Evolutionary conservation across 1,140 invertebrate genomes (phyloP), one percentile per base, ranked within the genome.

Genomic region (Leptopilina boulardi): DNA sequence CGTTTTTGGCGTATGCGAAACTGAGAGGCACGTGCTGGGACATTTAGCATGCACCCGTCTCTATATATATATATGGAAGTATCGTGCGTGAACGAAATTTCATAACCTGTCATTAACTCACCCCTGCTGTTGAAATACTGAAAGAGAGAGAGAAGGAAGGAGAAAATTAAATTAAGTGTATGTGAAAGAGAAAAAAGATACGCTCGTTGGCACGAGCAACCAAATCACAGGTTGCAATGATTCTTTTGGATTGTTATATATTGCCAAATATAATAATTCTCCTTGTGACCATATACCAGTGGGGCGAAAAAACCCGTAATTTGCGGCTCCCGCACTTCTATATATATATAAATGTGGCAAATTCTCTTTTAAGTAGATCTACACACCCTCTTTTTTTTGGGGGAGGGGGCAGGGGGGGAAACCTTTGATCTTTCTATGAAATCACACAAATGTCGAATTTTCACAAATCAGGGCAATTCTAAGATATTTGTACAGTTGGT

Each of bases 71-170:
- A 13, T 59, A 59, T 59, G 56, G 19, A 21, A 59, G 56, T 59
- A 15, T 19, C 75, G 80, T 77, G 74, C 79, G 79, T 78, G 77
- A 81, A 75, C 81, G 78, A 83, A 84, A 83, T 86, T 85, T 84
- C 84, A 85, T 86, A 87, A 87, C 85, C 84, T 83, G 82, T 87
- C 86, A 87, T 87, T 86, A 87, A 81, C 71, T 41, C 80, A 83
- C 83, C 85, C 84, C 77, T 78, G 47, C 79, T 71, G 3, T 38
- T 38, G 30, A 74, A n/a, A 79, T 13, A 11, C n/a, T 18, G 34
- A 66, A 75, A 23, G 38, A 70, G 70, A 30, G 34, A 77, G 26
- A 73, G 59, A 77, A 51, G 38, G 38, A 73, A 30, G 19, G 41
- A 74, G 21, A 59, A 10, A 47, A 30, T 21, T 8, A 59, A 2